These are phyloP conservation scores for Zaprionus bogoriensis DNA, from an alignment of 2,888 invertebrate genomes.

Conservation along the genomic window DNA sequence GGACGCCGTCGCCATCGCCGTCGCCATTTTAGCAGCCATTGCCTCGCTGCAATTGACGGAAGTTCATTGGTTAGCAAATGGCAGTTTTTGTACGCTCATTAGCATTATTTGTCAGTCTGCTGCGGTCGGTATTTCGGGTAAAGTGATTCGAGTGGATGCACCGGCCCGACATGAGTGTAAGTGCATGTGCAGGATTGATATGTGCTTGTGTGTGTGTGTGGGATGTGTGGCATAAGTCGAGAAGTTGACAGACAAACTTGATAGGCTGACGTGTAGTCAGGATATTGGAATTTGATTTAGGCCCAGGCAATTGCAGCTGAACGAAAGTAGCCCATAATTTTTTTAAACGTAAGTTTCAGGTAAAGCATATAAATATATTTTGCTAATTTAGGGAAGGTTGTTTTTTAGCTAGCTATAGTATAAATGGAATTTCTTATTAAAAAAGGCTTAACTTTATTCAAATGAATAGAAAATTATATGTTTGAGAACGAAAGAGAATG, in stretches of 20 bases:
- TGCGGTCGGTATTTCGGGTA: slow-evolving; percentile 58
- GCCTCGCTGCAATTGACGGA: slow-evolving; percentile 72
- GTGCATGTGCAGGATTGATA: background rate
- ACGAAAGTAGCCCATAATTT: background rate
- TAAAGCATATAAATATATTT: no score
- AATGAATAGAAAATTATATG: no score
- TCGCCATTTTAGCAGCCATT: slow-evolving; percentile 69
- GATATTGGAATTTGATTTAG: slow-evolving; percentile 6
- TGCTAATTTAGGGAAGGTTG: no score
- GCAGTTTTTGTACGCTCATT: slow-evolving; percentile 77
- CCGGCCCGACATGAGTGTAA: slow-evolving; percentile 16
- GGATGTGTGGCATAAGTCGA: slow-evolving; percentile 7
- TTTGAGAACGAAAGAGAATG: no score
- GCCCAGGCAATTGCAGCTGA: background rate
- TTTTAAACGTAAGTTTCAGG: no score
- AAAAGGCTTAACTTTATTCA: no score
- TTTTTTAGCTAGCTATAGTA: no score
- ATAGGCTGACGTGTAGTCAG: background rate
- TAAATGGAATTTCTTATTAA: no score
- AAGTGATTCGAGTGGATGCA: slow-evolving; percentile 63
- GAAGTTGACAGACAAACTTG: slow-evolving; percentile 16
- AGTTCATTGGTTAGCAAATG: slow-evolving; percentile 77
- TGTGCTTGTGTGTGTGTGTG: no score
- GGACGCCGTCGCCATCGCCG: no score
- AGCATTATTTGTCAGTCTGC: slow-evolving; percentile 76